Percentiles rank a stretch among this genome's conserved stretches.
Evolutionary conservation across 1,140 invertebrate genomes (phyloP).

Genomic region (Drosophila teissieri): DNA sequence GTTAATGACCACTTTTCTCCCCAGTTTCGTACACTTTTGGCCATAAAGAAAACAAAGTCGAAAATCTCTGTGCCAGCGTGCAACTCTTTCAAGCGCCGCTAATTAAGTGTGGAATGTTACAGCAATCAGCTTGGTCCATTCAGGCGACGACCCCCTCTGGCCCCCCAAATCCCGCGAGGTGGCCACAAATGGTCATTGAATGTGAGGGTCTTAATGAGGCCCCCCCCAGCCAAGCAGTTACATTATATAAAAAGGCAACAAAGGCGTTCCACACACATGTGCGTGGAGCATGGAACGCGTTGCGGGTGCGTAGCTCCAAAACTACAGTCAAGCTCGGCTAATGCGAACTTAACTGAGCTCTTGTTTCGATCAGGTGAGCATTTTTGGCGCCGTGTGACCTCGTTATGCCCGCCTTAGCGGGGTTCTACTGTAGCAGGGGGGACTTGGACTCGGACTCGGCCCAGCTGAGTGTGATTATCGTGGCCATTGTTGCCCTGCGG

Average conservation of each 20-base stretch:
- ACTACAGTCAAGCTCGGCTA: slow-evolving; percentile 12
- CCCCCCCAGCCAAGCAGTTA: slow-evolving; percentile 3
- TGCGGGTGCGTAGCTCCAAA: slow-evolving; percentile 59
- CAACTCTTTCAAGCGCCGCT: slow-evolving; percentile 34
- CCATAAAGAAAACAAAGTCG: slow-evolving; percentile 37
- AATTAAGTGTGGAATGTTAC: slow-evolving; percentile 79
- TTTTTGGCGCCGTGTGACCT: no score
- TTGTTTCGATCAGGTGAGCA: background rate
- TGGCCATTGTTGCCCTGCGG: slow-evolving; percentile 73
- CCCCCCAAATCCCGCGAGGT: slow-evolving; percentile 24
- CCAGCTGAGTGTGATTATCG: slow-evolving; percentile 67
- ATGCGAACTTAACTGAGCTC: background rate
- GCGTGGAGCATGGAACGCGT: slow-evolving; percentile 57
- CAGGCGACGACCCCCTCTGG: slow-evolving; percentile 11
- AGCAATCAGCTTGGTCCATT: slow-evolving; percentile 61
- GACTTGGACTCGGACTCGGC: slow-evolving; percentile 5
- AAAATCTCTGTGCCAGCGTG: slow-evolving; percentile 33
- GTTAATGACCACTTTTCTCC: slow-evolving; percentile 25
- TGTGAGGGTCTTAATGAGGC: slow-evolving; percentile 53
- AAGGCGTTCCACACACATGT: slow-evolving; percentile 68
- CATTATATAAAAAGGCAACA: slow-evolving; percentile 17
- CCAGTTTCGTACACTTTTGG: slow-evolving; percentile 13
- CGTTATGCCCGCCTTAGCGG: no score
- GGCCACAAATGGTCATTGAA: slow-evolving; percentile 62
- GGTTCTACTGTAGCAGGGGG: slow-evolving; percentile 16